A percentile compares a stretch with the other conserved stretches of the same genome.
Evolutionary conservation across 2,797 vertebrate genomes (phyloP).

Genomic region (Chloroceryle amazona): DNA sequence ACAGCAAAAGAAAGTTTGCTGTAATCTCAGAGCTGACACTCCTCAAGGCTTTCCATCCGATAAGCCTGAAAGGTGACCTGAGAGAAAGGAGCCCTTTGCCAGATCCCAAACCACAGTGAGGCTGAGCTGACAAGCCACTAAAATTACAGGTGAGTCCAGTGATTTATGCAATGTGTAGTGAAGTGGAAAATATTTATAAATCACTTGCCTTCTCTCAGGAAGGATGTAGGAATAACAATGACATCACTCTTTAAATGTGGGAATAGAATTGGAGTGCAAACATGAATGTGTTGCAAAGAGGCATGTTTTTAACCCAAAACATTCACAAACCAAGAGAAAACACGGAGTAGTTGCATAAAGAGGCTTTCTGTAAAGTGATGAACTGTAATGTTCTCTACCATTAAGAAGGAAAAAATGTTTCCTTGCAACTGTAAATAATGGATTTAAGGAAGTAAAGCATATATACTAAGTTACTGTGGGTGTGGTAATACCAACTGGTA

Average conservation of each 20-base stretch:
- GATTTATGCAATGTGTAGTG: constrained; percentile 28
- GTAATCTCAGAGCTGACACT: background rate
- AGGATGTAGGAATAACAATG: background rate
- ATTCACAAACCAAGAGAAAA: background rate
- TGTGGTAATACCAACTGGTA: background rate
- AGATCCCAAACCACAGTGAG: background rate
- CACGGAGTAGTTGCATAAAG: background rate
- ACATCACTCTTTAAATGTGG: constrained; percentile 18
- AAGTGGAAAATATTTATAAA: constrained; percentile 42
- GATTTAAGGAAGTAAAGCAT: background rate
- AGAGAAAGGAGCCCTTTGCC: background rate
- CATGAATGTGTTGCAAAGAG: background rate
- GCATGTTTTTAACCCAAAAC: background rate
- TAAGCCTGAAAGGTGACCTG: background rate
- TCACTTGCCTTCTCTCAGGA: constrained; percentile 8
- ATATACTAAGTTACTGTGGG: background rate
- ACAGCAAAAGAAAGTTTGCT: background rate
- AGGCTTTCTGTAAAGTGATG: background rate
- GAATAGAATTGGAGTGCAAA: background rate
- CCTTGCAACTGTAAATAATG: background rate
- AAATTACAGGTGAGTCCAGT: background rate
- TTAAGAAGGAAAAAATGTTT: background rate
- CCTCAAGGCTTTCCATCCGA: background rate
- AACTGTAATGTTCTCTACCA: background rate
- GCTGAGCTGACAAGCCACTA: background rate